Evolutionary conservation across 2,113 vertebrate genomes (phyloP).

Genomic region (Dascyllus trimaculatus): DNA sequence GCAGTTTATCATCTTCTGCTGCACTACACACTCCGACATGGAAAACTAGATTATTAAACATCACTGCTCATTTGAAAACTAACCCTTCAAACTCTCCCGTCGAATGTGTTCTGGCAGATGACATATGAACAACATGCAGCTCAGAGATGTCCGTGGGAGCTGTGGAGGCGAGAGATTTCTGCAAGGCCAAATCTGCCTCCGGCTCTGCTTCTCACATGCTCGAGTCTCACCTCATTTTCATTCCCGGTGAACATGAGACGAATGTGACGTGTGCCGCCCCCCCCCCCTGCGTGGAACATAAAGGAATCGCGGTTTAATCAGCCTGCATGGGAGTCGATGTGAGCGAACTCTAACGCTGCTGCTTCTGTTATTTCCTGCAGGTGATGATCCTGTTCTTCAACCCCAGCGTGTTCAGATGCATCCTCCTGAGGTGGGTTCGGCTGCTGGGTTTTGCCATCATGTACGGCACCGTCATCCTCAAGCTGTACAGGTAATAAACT

Average conservation of each 20-base stretch:
- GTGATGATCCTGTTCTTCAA: constrained; percentile 95
- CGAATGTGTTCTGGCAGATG: constrained; percentile 13
- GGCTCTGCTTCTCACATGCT: constrained; percentile 21
- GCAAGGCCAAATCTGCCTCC: constrained; percentile 25
- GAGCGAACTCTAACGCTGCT: constrained; percentile 4
- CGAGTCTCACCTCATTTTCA: constrained; percentile 6
- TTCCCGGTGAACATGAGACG: constrained; percentile 1
- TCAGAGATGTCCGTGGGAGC: constrained; percentile 4
- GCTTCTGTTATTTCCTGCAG: constrained; percentile 45
- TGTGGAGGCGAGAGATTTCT: constrained; percentile 32
- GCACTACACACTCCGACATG: not conserved
- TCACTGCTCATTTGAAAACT: not conserved
- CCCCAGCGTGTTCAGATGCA: constrained; percentile 93
- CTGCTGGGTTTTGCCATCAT: constrained; percentile 94
- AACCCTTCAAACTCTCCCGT: constrained; percentile 3
- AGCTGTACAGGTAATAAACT: constrained; percentile 93
- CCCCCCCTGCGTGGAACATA: not conserved
- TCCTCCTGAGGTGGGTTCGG: constrained; percentile 97
- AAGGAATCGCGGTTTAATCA: not conserved
- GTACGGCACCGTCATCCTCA: constrained; percentile 96
- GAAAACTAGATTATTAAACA: not conserved
- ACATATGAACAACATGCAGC: constrained; percentile 39
- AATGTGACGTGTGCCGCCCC: not conserved
- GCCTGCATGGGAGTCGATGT: constrained; percentile 5
- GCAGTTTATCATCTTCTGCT: too few relatives aligned